Base-by-base conservation (phyloP, 2,113 vertebrate species). In the Eudyptes chrysolophus region DNA sequence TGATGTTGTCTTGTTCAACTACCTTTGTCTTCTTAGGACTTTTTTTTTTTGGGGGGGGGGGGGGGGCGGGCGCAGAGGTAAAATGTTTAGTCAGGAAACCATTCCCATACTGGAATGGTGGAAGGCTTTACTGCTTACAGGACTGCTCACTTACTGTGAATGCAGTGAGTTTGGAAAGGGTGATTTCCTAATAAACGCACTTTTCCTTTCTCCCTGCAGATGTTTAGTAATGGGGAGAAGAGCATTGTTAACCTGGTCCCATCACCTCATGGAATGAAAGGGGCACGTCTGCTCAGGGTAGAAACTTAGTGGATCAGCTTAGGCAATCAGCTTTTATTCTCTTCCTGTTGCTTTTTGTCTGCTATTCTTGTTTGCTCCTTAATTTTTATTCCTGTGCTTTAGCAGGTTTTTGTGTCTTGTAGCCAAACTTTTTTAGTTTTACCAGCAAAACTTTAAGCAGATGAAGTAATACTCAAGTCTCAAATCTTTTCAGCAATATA, bases 401-500 rank as follows among this genome's bases (percentile, higher is more conserved):
- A 68, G 90, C 36, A 85, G 42, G 51, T 77, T 36, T 83, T 82
- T 93, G 75, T 93, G 38, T 91, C 75, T 94, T 93, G 42, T 91
- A 87, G 64, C 40, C 71, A 76, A 86, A 92, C 54, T 95, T 94
- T 61, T 83, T 94, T 61, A 88, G 78, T 92, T 83, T 92, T 86
- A 92, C 77, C 71, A 90, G 71, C 60, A 90, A 96, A 96, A 94
- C 80, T 93, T 95, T 55, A 84, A 77, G 68, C 75, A 94, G 48
- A 84, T 2, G 1, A 92, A 92, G 71, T 54, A 94, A 64, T 92
- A 91, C 36, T 92, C 42, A 70, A 87, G 65, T 84, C 82, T 89
- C 86, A 85, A 85, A 94, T 94, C 71, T 93, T 92, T 95, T 79
- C 75, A 87, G 89, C 78, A 96, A 92, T 96, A 96, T 97, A 95